A percentile compares a stretch with the other conserved stretches of the same genome.
phyloP scores from a whole-genome alignment of 2,113 vertebrate genomes.

The Pomatorhinus ruficollis region DNA sequence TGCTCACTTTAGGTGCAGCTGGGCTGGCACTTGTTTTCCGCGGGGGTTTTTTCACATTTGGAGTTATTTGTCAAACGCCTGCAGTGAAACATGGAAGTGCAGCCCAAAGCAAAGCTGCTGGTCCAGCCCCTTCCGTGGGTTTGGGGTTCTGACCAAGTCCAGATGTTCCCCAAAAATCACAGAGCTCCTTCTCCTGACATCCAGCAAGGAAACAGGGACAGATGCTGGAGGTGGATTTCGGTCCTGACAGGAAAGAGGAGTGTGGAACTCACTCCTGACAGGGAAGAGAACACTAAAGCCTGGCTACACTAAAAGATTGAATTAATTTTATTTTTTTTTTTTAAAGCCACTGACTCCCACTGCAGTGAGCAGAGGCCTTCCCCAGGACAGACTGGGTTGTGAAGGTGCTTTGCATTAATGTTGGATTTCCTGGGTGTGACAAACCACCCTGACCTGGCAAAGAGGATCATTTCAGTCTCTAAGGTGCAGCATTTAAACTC shows the following conservation, averaged over 20 bases:
- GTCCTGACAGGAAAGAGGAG: neutral
- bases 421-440: neutral
- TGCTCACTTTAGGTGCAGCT: neutral
- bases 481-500: neutral
- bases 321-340: neutral
- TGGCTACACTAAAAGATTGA: neutral
- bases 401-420: neutral
- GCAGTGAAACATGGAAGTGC: neutral
- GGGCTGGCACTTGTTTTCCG: neutral
- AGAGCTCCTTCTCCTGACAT: neutral
- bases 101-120: neutral
- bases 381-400: neutral
- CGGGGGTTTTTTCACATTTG: neutral
- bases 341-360: neutral
- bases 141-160: neutral
- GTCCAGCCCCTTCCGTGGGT: neutral
- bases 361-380: neutral
- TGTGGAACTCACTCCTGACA: neutral
- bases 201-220: neutral
- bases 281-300: no score
- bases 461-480: accelerated
- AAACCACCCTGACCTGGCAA: neutral
- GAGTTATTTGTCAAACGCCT: neutral
- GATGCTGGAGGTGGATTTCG: neutral
- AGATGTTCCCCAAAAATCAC: neutral